A percentile compares a stretch with the other conserved stretches of the same genome.
Conservation (phyloP, 2,888 invertebrate species). For the Xylophagus ater region DNA sequence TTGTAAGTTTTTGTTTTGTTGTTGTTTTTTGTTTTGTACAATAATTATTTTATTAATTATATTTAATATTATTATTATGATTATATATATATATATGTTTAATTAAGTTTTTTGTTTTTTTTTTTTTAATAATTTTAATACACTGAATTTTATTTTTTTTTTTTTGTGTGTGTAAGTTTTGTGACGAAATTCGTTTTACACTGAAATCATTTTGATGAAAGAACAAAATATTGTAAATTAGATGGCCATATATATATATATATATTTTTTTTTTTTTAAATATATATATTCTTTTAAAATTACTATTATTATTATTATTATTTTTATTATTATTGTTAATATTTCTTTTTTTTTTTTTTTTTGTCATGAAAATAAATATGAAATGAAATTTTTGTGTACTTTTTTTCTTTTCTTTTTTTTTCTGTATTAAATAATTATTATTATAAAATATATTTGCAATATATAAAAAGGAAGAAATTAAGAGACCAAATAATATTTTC, state of each 20-base stretch:
- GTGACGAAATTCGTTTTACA: slow-evolving; percentile 23
- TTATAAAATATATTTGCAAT: no score
- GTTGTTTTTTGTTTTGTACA: slow-evolving; percentile 1
- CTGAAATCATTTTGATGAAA: slow-evolving; percentile 27
- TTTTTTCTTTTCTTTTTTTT: no score
- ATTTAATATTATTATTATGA: slow-evolving; percentile 2
- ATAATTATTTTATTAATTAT: slow-evolving; percentile 3
- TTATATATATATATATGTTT: background rate
- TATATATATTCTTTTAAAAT: no score
- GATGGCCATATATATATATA: slow-evolving; percentile 20
- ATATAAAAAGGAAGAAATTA: no score
- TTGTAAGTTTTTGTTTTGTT: slow-evolving; percentile 4
- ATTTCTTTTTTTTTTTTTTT: background rate
- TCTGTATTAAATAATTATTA: no score
- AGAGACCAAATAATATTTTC: no score
- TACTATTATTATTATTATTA: no score
- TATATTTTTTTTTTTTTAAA: slow-evolving; percentile 8
- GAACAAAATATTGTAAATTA: slow-evolving; percentile 23
- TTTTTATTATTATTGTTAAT: slow-evolving; percentile 3
- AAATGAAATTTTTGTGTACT: no score
- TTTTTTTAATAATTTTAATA: slow-evolving; percentile 7
- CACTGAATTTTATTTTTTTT: slow-evolving; percentile 6
- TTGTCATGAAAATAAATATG: no score
- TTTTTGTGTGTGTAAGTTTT: slow-evolving; percentile 21
- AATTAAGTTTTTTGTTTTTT: slow-evolving; percentile 3